Percentiles rank a stretch among this genome's conserved stretches.
Evolutionary conservation across 2,113 vertebrate genomes (phyloP).

Genomic region (Piprites chloris): DNA sequence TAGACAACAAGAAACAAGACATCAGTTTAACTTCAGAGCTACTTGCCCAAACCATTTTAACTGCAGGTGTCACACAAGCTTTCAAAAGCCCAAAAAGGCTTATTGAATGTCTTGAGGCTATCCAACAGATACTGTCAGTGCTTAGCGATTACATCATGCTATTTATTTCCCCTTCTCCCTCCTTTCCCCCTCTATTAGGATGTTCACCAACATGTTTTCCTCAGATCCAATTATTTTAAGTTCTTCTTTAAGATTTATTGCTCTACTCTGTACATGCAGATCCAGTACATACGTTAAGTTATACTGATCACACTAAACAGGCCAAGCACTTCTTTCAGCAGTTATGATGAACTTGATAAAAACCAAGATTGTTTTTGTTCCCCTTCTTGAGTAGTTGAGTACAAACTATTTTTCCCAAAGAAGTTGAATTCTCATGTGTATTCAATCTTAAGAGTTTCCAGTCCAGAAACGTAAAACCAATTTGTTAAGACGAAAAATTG

Average conservation of each 20-base stretch:
- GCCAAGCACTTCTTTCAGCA: not conserved
- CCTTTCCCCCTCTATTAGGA: not conserved
- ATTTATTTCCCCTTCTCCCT: not conserved
- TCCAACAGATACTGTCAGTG: not conserved
- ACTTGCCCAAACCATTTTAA: not conserved
- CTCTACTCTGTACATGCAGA: not conserved
- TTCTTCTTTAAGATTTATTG: not conserved
- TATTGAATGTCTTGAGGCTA: not conserved
- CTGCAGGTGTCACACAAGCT: not conserved
- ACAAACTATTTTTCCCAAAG: not conserved
- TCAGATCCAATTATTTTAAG: not conserved
- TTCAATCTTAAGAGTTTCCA: not conserved
- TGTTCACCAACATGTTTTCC: not conserved
- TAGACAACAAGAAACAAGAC: not conserved
- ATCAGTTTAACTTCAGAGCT: not conserved
- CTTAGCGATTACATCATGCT: not conserved
- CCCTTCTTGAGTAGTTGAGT: not conserved
- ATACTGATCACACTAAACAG: not conserved
- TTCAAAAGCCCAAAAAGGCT: not conserved
- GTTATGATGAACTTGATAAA: not conserved
- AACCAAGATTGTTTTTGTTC: not conserved
- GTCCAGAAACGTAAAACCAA: not conserved
- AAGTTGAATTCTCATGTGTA: not conserved
- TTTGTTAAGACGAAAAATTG: not conserved
- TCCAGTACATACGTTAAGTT: not conserved